A percentile compares a stretch with the other conserved stretches of the same genome.
These are phyloP conservation scores for Metacarcinus magister DNA, from an alignment of 2,888 invertebrate species.

Conservation along the genomic window DNA sequence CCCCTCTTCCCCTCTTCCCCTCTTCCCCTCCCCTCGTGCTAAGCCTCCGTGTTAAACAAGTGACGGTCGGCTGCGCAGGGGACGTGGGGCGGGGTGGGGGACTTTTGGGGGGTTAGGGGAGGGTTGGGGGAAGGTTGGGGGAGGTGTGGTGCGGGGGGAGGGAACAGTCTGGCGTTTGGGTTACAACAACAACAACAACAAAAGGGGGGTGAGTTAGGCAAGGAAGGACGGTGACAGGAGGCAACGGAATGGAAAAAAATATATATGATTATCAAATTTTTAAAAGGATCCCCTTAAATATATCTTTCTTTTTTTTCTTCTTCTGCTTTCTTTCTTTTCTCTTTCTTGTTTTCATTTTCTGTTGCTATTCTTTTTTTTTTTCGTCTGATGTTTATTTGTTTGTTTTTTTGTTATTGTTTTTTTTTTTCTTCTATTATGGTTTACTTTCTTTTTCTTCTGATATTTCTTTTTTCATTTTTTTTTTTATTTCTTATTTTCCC, in stretches of 20 bases:
- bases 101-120: background rate
- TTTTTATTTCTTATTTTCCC: background rate
- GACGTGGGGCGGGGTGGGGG: background rate
- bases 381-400: background rate
- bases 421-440: background rate
- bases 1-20: background rate
- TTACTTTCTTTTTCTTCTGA: background rate
- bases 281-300: slow-evolving; percentile 3
- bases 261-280: slow-evolving; percentile 37
- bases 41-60: slow-evolving; percentile 55
- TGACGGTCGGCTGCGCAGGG: slow-evolving; percentile 60
- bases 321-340: background rate
- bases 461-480: background rate
- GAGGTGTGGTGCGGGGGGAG: background rate
- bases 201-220: background rate
- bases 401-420: background rate
- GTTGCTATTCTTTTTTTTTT: background rate
- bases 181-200: slow-evolving; percentile 30
- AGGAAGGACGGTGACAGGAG: slow-evolving; percentile 4
- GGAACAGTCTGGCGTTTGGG: background rate
- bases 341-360: background rate
- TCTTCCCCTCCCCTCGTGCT: background rate
- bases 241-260: slow-evolving; percentile 60
- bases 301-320: background rate
- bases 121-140: background rate